These are phyloP conservation scores for Fragariocoptes setiger DNA, from an alignment of 1,140 invertebrate species.

Conservation along the genomic window DNA sequence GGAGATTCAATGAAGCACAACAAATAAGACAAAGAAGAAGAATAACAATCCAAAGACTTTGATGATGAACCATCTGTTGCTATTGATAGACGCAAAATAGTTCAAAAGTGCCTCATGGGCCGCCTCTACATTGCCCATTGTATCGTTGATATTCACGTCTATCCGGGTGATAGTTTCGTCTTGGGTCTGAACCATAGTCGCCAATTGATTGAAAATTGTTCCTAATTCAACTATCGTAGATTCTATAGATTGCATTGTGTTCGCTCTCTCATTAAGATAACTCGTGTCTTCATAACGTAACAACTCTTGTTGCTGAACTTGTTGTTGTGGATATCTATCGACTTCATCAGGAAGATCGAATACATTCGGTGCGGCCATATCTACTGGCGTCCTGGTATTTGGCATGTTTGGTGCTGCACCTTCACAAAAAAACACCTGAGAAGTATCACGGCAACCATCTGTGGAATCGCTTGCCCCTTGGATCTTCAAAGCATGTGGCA, in stretches of 20 bases:
- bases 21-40: conserved; percentile 96
- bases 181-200: conserved; percentile 95
- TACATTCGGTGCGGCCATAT: too few relatives aligned
- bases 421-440: too few relatives aligned
- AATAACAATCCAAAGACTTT: conserved; percentile 95
- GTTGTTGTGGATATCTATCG: neutral
- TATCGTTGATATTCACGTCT: conserved; percentile 80
- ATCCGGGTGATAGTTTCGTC: conserved; percentile 79
- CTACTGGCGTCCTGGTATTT: neutral
- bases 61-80: conserved; percentile 94
- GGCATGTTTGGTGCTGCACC: neutral
- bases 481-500: neutral
- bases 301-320: conserved; percentile 5
- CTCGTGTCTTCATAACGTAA: conserved; percentile 15
- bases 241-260: conserved; percentile 97
- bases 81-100: conserved; percentile 88
- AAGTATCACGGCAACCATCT: too few relatives aligned
- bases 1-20: too few relatives aligned
- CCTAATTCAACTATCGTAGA: conserved; percentile 96
- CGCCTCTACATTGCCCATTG: conserved; percentile 79
- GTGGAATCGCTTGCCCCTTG: too few relatives aligned
- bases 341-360: too few relatives aligned
- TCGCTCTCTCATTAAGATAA: conserved; percentile 64
- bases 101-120: conserved; percentile 85
- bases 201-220: conserved; percentile 85